Conservation (phyloP, 2,888 invertebrate species). For the Cephonodes hylas region DNA sequence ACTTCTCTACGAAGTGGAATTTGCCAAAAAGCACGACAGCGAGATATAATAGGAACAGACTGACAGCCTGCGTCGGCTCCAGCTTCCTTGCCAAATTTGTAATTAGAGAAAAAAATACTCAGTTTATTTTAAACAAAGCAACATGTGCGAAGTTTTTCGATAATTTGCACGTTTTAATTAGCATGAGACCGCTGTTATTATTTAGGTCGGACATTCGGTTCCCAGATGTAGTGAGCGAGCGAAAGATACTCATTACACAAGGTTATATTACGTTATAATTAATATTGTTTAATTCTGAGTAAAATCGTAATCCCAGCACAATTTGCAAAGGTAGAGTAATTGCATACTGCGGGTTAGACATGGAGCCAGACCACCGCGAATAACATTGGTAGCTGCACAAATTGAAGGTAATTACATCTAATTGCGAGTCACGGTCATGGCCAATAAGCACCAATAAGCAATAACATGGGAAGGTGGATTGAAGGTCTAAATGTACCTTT, state of each 20-base stretch:
- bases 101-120: constrained; percentile 67
- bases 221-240: constrained; percentile 47
- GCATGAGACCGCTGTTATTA: constrained; percentile 58
- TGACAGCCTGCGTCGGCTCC: constrained; percentile 66
- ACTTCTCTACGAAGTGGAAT: constrained; percentile 63
- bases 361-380: constrained; percentile 60
- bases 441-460: constrained; percentile 80
- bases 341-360: constrained; percentile 56
- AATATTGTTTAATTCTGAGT: neutral
- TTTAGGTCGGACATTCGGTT: constrained; percentile 42
- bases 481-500: constrained; percentile 50
- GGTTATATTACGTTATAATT: neutral
- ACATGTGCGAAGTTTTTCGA: constrained; percentile 47
- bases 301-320: constrained; percentile 45
- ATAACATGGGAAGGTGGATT: constrained; percentile 65
- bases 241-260: neutral
- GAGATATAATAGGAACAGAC: constrained; percentile 67
- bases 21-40: constrained; percentile 67
- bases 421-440: constrained; percentile 78
- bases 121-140: constrained; percentile 48
- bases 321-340: constrained; percentile 67
- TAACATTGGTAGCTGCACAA: constrained; percentile 71
- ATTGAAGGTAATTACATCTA: constrained; percentile 79
- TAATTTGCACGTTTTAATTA: constrained; percentile 49
- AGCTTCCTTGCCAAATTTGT: constrained; percentile 77